These are phyloP conservation scores for Nesidiocoris tenuis DNA, from an alignment of 2,888 invertebrate species.

Conservation along the genomic window DNA sequence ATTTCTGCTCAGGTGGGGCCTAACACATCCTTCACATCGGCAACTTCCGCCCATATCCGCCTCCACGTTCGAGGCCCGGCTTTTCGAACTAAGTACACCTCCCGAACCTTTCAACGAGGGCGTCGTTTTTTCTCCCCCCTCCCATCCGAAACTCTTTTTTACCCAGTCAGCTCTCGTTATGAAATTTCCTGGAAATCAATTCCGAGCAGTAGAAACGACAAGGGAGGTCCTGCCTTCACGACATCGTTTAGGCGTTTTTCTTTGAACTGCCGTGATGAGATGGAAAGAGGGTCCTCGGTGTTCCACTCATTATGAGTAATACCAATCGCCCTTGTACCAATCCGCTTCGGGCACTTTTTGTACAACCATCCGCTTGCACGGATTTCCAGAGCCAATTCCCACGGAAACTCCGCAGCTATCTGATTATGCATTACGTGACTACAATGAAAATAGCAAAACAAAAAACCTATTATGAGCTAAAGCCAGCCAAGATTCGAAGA, in stretches of 20 bases:
- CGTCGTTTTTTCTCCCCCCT: not conserved
- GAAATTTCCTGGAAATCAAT: constrained; percentile 36
- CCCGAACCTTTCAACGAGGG: constrained; percentile 22
- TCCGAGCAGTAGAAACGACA: not conserved
- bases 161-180: constrained; percentile 10
- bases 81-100: not conserved
- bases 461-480: too few species aligned
- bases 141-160: not conserved
- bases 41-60: constrained; percentile 35
- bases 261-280: not conserved
- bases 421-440: too few species aligned
- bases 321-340: not conserved
- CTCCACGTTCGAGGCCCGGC: not conserved
- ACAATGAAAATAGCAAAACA: too few species aligned
- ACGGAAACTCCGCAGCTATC: too few species aligned
- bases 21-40: constrained; percentile 35
- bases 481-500: too few species aligned
- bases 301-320: not conserved
- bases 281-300: not conserved
- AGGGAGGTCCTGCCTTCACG: constrained; percentile 34
- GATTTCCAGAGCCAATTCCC: too few species aligned
- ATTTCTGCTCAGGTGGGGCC: not conserved
- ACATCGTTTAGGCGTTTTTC: constrained; percentile 19
- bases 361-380: too few species aligned
- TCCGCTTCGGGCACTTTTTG: too few species aligned